Percentiles rank a stretch among this genome's conserved stretches.
These are phyloP conservation scores for Emydocephalus ijimae DNA, from an alignment of 2,113 vertebrate genomes.

Conservation along the genomic window DNA sequence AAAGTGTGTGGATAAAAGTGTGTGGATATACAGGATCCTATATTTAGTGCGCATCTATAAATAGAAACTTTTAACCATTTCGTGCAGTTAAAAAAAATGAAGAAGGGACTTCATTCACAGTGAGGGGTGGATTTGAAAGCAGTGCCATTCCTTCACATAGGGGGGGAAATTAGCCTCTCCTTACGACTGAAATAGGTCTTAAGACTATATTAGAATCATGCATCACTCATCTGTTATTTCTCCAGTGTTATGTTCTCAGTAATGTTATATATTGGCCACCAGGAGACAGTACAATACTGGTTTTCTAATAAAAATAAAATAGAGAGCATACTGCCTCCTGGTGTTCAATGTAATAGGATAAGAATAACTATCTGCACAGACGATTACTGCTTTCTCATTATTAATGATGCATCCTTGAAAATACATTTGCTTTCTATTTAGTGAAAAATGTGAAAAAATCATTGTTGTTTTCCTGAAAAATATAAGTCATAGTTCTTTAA, in stretches of 20 bases:
- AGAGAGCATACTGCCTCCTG: background rate
- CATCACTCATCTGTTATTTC: constrained; percentile 21
- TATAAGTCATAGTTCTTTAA: background rate
- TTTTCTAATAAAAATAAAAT: background rate
- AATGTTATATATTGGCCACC: background rate
- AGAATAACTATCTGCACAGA: constrained; percentile 18
- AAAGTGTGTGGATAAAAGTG: background rate
- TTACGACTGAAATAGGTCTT: background rate
- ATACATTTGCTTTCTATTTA: background rate
- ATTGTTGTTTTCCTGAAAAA: background rate
- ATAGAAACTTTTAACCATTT: background rate
- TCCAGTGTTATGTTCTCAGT: background rate
- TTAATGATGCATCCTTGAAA: constrained; percentile 12
- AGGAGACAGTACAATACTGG: background rate
- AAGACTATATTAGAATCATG: background rate
- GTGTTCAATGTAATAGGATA: constrained; percentile 28
- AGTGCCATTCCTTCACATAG: background rate
- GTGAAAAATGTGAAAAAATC: background rate
- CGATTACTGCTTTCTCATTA: constrained; percentile 25
- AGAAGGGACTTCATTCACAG: background rate
- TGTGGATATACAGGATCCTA: background rate
- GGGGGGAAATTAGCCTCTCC: background rate
- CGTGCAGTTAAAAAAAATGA: background rate
- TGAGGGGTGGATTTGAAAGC: background rate
- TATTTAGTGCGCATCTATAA: background rate